Conservation (phyloP, 2,888 invertebrate species). For the Acanthosepion esculentum region DNA sequence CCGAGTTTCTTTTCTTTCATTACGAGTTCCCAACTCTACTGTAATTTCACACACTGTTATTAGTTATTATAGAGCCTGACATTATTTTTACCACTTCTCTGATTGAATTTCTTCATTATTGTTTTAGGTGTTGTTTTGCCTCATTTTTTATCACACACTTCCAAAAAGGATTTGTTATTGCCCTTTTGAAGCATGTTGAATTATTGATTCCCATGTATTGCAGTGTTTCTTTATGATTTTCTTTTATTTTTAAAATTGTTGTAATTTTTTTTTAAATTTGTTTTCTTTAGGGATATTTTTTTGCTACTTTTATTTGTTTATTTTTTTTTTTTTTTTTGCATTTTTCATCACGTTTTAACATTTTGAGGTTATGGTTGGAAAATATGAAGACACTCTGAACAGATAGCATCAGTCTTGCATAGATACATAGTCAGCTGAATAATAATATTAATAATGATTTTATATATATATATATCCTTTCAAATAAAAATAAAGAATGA, state of each 20-base stretch:
- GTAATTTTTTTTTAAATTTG: not conserved
- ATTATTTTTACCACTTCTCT: conserved; percentile 21
- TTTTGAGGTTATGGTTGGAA: not conserved
- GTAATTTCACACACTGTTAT: not conserved
- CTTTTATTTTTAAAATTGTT: not conserved
- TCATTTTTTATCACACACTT: not conserved
- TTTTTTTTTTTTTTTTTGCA: not conserved
- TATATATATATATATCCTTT: not conserved
- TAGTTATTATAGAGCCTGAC: conserved; percentile 20
- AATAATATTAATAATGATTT: not conserved
- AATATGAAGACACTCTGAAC: not conserved
- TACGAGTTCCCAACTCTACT: not conserved
- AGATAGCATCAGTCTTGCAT: not conserved
- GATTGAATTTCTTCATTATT: conserved; percentile 23
- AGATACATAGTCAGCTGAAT: not conserved
- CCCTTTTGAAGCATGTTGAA: conserved; percentile 10
- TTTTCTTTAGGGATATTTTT: not conserved
- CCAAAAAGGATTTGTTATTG: conserved; percentile 20
- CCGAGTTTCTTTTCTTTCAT: not conserved
- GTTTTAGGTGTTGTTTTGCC: not conserved
- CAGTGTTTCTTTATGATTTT: not conserved
- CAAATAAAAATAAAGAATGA: not conserved
- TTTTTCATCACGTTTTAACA: not conserved
- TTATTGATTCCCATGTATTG: not conserved
- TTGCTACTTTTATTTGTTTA: not conserved